Percentiles rank a stretch among this genome's conserved stretches.
These are phyloP conservation scores for Acrobasis suavella DNA, from an alignment of 2,888 invertebrate species.

Conservation along the genomic window DNA sequence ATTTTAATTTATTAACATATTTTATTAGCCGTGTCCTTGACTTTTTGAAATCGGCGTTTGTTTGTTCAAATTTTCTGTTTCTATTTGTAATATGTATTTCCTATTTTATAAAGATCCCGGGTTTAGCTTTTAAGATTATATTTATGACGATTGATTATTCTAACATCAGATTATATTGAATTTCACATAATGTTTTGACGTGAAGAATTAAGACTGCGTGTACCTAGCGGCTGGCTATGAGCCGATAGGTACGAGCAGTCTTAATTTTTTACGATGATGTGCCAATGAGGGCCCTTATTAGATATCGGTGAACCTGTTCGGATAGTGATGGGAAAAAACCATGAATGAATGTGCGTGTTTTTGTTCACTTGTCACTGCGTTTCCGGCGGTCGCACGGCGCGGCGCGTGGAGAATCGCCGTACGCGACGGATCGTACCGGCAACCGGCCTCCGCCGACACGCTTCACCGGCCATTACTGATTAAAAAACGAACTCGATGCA, in stretches of 20 bases:
- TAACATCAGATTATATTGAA: too few species aligned
- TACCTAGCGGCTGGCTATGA: too few species aligned
- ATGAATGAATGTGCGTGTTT: slow-evolving; percentile 75
- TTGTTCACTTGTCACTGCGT: slow-evolving; percentile 78
- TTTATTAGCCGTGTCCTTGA: too few species aligned
- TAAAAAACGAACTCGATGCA: slow-evolving; percentile 50
- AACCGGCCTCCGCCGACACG: slow-evolving; percentile 48
- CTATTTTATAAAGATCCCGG: too few species aligned
- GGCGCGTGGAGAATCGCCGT: slow-evolving; percentile 76
- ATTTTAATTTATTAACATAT: too few species aligned
- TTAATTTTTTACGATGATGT: slow-evolving; percentile 8
- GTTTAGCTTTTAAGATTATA: too few species aligned
- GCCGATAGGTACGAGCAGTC: background rate
- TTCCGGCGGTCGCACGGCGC: slow-evolving; percentile 68
- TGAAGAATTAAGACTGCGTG: too few species aligned
- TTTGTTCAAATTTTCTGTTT: too few species aligned
- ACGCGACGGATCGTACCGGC: slow-evolving; percentile 68
- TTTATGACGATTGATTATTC: too few species aligned
- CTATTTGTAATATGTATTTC: too few species aligned
- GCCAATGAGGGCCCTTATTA: slow-evolving; percentile 30
- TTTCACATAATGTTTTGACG: too few species aligned
- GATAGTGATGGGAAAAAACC: slow-evolving; percentile 58
- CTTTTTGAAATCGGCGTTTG: too few species aligned
- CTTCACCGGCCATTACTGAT: slow-evolving; percentile 60
- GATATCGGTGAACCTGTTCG: slow-evolving; percentile 58